Evolutionary conservation across 2,888 invertebrate genomes (phyloP).

Genomic region (Crematogaster levior): DNA sequence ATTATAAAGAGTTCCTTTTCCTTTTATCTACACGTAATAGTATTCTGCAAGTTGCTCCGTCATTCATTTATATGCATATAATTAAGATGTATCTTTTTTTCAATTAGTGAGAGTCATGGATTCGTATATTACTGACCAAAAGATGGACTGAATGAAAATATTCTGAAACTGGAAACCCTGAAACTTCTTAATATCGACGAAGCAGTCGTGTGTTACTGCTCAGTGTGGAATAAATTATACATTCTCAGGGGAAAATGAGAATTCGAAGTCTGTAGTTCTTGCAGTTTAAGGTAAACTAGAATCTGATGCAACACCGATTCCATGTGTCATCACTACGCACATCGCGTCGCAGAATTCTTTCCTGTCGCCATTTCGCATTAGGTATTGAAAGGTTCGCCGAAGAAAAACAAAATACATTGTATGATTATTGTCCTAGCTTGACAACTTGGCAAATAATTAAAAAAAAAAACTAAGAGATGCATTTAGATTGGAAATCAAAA

Average conservation of each 20-base stretch:
- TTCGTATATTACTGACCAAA: too few species aligned
- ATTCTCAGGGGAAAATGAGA: slow-evolving; percentile 73
- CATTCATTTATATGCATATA: too few species aligned
- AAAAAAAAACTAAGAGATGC: not conserved
- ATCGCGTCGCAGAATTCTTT: slow-evolving; percentile 44
- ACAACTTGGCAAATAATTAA: not conserved
- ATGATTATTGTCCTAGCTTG: not conserved
- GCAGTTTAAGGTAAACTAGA: slow-evolving; percentile 82
- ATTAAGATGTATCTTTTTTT: too few species aligned
- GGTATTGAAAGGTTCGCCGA: not conserved
- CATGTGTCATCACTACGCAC: slow-evolving; percentile 79
- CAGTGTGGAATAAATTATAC: slow-evolving; percentile 76
- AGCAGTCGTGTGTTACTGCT: slow-evolving; percentile 20
- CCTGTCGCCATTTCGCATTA: not conserved
- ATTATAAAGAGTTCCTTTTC: too few species aligned
- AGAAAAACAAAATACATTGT: not conserved
- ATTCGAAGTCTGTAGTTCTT: slow-evolving; percentile 68
- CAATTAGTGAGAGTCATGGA: too few species aligned
- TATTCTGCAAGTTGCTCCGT: too few species aligned
- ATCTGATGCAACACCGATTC: slow-evolving; percentile 84
- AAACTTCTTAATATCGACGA: too few species aligned
- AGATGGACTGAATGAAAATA: too few species aligned
- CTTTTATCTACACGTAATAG: too few species aligned
- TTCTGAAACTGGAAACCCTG: too few species aligned
- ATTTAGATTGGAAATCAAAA: too few species aligned